Base-by-base conservation (phyloP, 1,140 invertebrate genomes). In the Bradysia coprophila region DNA sequence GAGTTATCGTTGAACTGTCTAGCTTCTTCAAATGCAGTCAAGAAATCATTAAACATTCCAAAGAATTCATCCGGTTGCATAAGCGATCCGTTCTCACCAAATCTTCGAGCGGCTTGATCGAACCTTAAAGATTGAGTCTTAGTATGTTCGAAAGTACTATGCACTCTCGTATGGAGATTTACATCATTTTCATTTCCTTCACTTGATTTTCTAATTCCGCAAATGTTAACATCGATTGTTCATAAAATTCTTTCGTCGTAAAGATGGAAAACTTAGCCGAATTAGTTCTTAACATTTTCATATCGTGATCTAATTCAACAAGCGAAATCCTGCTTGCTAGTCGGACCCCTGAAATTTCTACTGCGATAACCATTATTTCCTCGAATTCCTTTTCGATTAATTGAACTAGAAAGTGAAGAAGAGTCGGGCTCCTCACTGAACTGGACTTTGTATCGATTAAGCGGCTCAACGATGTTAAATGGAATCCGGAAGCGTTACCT, bases 61-160 rank as follows among this genome's bases (percentile, higher is more conserved):
- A 97, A 97, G 67, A 98, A 92, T 56, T 95, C 91, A 51, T 97
- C 92, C 0, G 93, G 91, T 51, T 92, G 87, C 18, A 81, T 70
- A 11, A 76, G 77, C 2, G 79, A 74, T 1, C 81, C 75, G 52
- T 94, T 89, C 63, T 96, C 91, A 16, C 89, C 91, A 61, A 96
- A 97, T 2, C 88, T 64, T 41, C 81, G 72, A 4, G 90, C 81
- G 1, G 84, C 85, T 49, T 81, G 69, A 50, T 91, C 86, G 61
- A 91, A 91, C 58, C 88, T n/a, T n/a, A n/a, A n/a, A n/a, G n/a
- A n/a, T n/a, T n/a, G n/a, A n/a, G n/a, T n/a, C n/a, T n/a, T n/a
- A n/a, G n/a, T n/a, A n/a, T n/a, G n/a, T n/a, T n/a, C n/a, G n/a
- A n/a, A n/a, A n/a, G n/a, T n/a, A n/a, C n/a, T n/a, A n/a, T n/a